Percentiles rank a stretch among this genome's conserved stretches.
Evolutionary conservation across 1,140 invertebrate genomes (phyloP).

Genomic region (Kradibia gibbosae): DNA sequence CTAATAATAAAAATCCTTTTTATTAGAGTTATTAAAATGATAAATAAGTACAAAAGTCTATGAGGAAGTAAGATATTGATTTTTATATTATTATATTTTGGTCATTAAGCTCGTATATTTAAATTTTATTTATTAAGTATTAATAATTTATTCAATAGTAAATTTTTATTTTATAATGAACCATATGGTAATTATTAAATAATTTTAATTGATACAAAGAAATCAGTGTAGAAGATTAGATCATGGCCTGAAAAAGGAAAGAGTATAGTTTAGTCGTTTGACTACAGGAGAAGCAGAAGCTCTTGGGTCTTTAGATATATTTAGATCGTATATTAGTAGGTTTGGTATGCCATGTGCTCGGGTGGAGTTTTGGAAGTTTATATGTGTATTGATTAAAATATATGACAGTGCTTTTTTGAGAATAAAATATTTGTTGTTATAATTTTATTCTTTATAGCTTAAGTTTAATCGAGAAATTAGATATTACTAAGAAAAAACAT

Average conservation of each 20-base stretch:
- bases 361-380: neutral
- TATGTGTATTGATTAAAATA: neutral
- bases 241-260: neutral
- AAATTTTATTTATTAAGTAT: no score
- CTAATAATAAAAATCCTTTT: no score
- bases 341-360: constrained; percentile 11
- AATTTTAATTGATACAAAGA: no score
- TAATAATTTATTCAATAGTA: no score
- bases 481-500: neutral
- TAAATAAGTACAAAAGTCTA: no score
- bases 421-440: neutral
- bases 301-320: constrained; percentile 3
- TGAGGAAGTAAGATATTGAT: no score
- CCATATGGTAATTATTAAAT: no score
- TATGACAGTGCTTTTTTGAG: neutral
- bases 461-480: neutral
- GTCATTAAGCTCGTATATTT: no score
- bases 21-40: no score
- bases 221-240: no score
- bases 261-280: neutral
- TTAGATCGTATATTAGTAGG: constrained; percentile 4
- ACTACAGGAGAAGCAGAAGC: neutral
- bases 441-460: neutral
- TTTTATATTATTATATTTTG: no score
- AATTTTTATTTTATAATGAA: no score